These are phyloP conservation scores for Drosophila asahinai DNA, from an alignment of 1,140 invertebrate species.

Conservation along the genomic window DNA sequence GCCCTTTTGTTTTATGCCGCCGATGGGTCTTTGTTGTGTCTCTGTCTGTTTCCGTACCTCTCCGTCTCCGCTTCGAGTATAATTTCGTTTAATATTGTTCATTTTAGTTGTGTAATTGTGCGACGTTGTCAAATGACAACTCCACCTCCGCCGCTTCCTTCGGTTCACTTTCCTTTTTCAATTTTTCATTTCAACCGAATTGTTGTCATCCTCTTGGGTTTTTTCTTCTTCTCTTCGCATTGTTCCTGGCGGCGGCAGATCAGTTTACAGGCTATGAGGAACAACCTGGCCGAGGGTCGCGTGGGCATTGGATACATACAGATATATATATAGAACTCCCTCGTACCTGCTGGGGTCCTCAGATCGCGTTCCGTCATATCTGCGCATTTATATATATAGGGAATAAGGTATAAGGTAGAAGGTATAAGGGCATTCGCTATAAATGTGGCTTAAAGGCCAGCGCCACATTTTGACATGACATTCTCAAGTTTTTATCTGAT, in stretches of 20 bases:
- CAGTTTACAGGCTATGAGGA: slow-evolving; percentile 57
- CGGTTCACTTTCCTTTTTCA: slow-evolving; percentile 74
- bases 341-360: slow-evolving; percentile 28
- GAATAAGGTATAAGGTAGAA: not conserved
- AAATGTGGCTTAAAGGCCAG: slow-evolving; percentile 53
- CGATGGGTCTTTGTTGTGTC: slow-evolving; percentile 71
- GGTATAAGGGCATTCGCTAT: slow-evolving; percentile 24
- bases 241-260: slow-evolving; percentile 63
- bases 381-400: slow-evolving; percentile 1
- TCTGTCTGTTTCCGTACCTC: slow-evolving; percentile 27
- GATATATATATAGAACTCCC: not conserved
- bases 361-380: slow-evolving; percentile 64
- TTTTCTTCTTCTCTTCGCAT: slow-evolving; percentile 31
- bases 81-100: slow-evolving; percentile 83
- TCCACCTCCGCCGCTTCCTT: slow-evolving; percentile 48
- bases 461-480: slow-evolving; percentile 80
- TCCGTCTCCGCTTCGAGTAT: slow-evolving; percentile 46
- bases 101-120: slow-evolving; percentile 83
- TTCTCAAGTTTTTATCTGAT: slow-evolving; percentile 76
- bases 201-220: slow-evolving; percentile 34
- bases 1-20: slow-evolving; percentile 81
- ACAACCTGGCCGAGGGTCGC: slow-evolving; percentile 43
- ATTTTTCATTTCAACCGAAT: slow-evolving; percentile 65
- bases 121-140: slow-evolving; percentile 60
- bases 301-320: slow-evolving; percentile 57